Conservation (phyloP, 1,140 invertebrate genomes). For the Scaptomyza hsui region DNA sequence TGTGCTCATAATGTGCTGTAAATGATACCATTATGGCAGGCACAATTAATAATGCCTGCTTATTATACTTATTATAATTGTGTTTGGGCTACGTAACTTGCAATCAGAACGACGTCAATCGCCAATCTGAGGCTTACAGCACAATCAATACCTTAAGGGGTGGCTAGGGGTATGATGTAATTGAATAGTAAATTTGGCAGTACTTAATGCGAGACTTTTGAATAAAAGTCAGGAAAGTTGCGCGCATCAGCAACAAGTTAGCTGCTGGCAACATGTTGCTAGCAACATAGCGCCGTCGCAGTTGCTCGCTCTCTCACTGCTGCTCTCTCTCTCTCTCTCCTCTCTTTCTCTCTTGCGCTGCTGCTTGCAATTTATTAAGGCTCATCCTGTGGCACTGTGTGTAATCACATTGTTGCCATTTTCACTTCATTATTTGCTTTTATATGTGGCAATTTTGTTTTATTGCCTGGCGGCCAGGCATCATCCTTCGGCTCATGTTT, state of each 20-base stretch:
- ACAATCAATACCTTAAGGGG: constrained; percentile 16
- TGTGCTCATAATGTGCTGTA: constrained; percentile 62
- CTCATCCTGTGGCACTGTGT: constrained; percentile 69
- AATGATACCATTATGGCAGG: constrained; percentile 69
- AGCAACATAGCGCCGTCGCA: constrained; percentile 72
- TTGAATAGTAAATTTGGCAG: constrained; percentile 21
- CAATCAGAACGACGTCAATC: constrained; percentile 25
- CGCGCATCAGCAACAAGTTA: constrained; percentile 79
- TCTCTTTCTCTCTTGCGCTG: constrained; percentile 14
- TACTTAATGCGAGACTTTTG: constrained; percentile 15
- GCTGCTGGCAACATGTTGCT: constrained; percentile 60
- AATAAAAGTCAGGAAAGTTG: constrained; percentile 21
- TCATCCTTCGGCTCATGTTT: constrained; percentile 60
- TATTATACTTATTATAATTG: constrained; percentile 35
- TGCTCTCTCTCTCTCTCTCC: constrained; percentile 16
- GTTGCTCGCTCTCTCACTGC: constrained; percentile 22
- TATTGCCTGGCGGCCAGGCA: constrained; percentile 53
- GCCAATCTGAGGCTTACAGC: constrained; percentile 12
- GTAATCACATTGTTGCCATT: constrained; percentile 83
- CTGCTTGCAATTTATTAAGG: constrained; percentile 70
- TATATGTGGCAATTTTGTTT: constrained; percentile 78
- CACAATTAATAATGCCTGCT: constrained; percentile 67
- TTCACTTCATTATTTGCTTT: constrained; percentile 83
- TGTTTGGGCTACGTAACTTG: constrained; percentile 1
- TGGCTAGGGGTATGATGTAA: constrained; percentile 10